Evolutionary conservation across 2,888 invertebrate genomes (phyloP).

Genomic region (Brenthis ino): DNA sequence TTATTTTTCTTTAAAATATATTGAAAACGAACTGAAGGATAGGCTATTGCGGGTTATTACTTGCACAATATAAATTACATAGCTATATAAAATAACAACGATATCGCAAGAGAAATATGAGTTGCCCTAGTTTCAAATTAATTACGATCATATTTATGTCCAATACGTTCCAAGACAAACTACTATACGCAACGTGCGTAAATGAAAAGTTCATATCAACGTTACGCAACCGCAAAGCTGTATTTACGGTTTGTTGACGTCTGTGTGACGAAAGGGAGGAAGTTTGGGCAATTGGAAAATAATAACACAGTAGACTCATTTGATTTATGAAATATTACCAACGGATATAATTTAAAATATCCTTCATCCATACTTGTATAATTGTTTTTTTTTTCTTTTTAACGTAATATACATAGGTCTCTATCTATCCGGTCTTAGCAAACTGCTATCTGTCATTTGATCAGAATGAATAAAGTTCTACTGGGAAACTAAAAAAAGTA

Average conservation of each 20-base stretch:
- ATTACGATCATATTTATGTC: conserved; percentile 25
- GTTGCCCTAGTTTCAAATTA: conserved; percentile 25
- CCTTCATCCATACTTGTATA: no score
- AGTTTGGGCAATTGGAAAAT: conserved; percentile 22
- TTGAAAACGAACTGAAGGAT: no score
- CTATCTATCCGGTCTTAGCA: no score
- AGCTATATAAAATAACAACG: background rate
- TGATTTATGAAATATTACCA: no score
- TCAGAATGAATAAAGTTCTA: no score
- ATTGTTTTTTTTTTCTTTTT: no score
- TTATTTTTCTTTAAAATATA: no score
- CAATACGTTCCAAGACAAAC: conserved; percentile 28
- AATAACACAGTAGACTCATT: background rate
- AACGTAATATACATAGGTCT: no score
- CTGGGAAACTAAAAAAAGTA: no score
- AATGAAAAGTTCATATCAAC: conserved; percentile 6
- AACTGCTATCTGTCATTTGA: no score
- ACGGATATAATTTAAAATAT: no score
- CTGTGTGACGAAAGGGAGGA: conserved; percentile 26
- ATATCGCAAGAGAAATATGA: conserved; percentile 17
- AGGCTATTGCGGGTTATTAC: background rate
- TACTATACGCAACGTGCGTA: conserved; percentile 22
- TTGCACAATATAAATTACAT: background rate
- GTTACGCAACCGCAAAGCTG: conserved; percentile 19
- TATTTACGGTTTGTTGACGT: conserved; percentile 31